Conservation (phyloP, 2,797 vertebrate species). For the Orientallactaga sibirica region DNA sequence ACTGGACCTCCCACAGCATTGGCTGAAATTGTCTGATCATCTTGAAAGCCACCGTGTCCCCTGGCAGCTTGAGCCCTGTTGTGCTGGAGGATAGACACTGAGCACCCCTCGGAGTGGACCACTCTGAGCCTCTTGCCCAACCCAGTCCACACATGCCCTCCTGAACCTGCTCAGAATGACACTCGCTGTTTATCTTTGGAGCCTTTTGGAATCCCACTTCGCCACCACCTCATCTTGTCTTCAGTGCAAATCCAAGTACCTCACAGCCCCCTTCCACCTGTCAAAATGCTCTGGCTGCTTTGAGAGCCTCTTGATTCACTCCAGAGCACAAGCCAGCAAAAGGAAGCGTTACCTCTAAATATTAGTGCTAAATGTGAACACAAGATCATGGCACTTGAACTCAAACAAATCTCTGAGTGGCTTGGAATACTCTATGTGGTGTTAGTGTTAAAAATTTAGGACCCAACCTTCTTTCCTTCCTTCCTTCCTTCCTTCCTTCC, state of each 20-base stretch:
- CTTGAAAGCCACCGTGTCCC: neutral
- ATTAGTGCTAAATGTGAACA: neutral
- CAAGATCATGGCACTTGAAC: neutral
- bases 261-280: neutral
- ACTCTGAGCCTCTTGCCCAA: neutral
- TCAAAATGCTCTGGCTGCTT: neutral
- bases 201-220: neutral
- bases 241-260: neutral
- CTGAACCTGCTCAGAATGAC: accelerated
- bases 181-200: neutral
- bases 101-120: accelerated
- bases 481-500: no score
- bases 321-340: neutral
- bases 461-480: neutral
- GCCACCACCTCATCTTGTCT: neutral
- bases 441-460: neutral
- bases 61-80: neutral
- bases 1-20: neutral
- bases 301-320: neutral
- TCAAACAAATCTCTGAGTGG: neutral
- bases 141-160: accelerated
- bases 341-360: neutral
- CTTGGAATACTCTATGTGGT: neutral
- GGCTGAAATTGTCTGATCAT: neutral
- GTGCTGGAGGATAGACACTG: neutral